Conservation (phyloP, 2,113 vertebrate genomes). For the Brachirus orientalis region DNA sequence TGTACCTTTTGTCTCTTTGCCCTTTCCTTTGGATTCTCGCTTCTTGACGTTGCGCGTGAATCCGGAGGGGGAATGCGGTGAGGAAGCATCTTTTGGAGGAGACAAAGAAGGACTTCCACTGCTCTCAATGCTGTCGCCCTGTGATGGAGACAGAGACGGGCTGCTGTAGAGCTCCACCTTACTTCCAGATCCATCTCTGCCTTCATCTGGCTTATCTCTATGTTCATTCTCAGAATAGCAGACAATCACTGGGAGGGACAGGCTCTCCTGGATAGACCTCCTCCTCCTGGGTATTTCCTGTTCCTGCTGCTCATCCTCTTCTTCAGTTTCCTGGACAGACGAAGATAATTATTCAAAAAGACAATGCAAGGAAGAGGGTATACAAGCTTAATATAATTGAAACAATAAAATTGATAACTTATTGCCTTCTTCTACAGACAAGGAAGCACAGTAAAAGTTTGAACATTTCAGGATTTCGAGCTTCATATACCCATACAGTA, state of each 20-base stretch:
- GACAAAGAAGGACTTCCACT: conserved; percentile 72
- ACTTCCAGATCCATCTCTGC: conserved; percentile 72
- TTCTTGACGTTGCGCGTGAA: conserved; percentile 83
- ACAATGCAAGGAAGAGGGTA: conserved; percentile 50
- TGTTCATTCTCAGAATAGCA: conserved; percentile 68
- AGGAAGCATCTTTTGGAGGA: conserved; percentile 74
- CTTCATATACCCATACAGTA: not conserved
- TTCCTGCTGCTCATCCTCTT: conserved; percentile 70
- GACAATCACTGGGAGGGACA: conserved; percentile 67
- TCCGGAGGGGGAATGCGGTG: conserved; percentile 80
- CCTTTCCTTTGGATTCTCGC: conserved; percentile 88
- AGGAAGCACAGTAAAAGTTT: too few relatives aligned
- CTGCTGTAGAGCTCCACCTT: conserved; percentile 82
- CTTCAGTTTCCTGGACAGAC: conserved; percentile 68
- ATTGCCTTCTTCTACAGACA: not conserved
- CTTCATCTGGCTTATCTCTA: conserved; percentile 72
- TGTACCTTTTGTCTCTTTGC: conserved; percentile 87
- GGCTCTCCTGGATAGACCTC: conserved; percentile 81
- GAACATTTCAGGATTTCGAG: not conserved
- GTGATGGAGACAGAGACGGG: conserved; percentile 81
- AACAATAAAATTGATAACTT: not conserved
- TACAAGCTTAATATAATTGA: conserved; percentile 16
- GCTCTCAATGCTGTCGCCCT: conserved; percentile 79
- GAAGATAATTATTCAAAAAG: conserved; percentile 48
- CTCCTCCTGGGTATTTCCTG: conserved; percentile 73